Percentiles rank a stretch among this genome's conserved stretches.
These are phyloP conservation scores for Luperina nickerlii DNA, from an alignment of 2,888 invertebrate genomes.

Conservation along the genomic window DNA sequence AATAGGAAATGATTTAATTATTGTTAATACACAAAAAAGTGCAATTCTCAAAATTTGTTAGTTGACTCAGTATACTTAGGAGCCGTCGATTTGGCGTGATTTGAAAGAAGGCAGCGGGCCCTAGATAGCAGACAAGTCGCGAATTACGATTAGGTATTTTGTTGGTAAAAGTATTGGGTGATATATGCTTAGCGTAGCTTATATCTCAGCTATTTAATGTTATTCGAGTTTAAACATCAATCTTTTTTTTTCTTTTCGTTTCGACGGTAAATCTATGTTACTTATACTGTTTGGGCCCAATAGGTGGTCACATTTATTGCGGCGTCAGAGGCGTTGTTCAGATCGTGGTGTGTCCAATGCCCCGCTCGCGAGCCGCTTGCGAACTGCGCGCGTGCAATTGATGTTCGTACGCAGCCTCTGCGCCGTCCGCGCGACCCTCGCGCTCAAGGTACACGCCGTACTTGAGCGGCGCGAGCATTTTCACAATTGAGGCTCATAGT, in stretches of 20 bases:
- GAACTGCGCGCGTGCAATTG: too few relatives aligned
- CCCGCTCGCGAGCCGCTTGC: too few relatives aligned
- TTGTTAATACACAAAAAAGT: too few relatives aligned
- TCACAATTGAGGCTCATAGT: too few relatives aligned
- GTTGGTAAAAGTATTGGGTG: not conserved
- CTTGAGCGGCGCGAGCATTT: too few relatives aligned
- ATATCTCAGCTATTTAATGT: not conserved
- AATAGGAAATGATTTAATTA: too few relatives aligned
- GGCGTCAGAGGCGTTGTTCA: not conserved
- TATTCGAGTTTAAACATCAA: not conserved
- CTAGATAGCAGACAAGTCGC: not conserved
- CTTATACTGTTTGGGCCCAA: not conserved
- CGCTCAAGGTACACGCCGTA: too few relatives aligned
- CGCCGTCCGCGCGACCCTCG: too few relatives aligned
- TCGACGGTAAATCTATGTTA: not conserved
- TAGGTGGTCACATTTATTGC: not conserved
- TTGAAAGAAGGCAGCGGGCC: slow-evolving; percentile 29
- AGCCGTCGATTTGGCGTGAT: slow-evolving; percentile 65
- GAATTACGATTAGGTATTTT: not conserved
- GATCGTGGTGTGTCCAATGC: not conserved
- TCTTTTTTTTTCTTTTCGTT: not conserved
- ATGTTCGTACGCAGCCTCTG: too few relatives aligned
- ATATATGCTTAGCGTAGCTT: not conserved
- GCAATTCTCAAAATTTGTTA: too few relatives aligned
- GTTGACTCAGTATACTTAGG: too few relatives aligned